These are phyloP conservation scores for Phodopus roborovskii DNA, from an alignment of 2,113 vertebrate genomes.

Conservation along the genomic window DNA sequence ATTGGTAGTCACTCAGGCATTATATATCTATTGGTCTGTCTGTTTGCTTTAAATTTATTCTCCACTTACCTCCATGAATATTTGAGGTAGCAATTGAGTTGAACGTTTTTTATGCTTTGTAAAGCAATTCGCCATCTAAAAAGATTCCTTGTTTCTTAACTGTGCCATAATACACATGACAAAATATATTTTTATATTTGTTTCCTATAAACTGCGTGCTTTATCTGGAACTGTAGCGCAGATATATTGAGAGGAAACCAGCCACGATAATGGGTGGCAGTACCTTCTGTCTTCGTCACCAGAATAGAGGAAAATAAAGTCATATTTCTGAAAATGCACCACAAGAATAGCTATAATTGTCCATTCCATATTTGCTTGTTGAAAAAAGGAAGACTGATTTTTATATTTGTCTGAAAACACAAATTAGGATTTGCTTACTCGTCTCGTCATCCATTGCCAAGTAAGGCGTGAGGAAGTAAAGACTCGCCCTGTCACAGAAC, in stretches of 20 bases:
- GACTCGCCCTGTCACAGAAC: neutral
- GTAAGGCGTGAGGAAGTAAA: neutral
- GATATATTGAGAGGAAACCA: constrained; percentile 72
- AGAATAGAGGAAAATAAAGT: constrained; percentile 69
- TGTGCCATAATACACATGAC: constrained; percentile 69
- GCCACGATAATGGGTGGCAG: constrained; percentile 60
- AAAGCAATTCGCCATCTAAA: constrained; percentile 67
- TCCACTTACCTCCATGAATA: constrained; percentile 62
- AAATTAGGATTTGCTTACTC: constrained; percentile 66
- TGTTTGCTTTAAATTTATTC: constrained; percentile 68
- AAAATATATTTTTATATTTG: constrained; percentile 78
- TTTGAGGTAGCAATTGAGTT: constrained; percentile 65
- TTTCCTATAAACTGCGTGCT: constrained; percentile 71
- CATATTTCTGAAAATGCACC: constrained; percentile 51
- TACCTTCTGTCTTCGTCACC: constrained; percentile 78
- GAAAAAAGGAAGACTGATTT: constrained; percentile 68
- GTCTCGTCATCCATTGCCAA: constrained; percentile 62
- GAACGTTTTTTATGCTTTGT: constrained; percentile 66
- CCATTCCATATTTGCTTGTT: constrained; percentile 76
- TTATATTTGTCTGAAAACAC: constrained; percentile 68
- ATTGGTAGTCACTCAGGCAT: neutral
- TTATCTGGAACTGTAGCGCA: constrained; percentile 69
- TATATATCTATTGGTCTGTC: constrained; percentile 56
- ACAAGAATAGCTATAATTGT: constrained; percentile 72
- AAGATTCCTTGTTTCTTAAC: constrained; percentile 75